Evolutionary conservation across 2,113 vertebrate species (phyloP).

Genomic region (Neolamprologus caudopunctatus): DNA sequence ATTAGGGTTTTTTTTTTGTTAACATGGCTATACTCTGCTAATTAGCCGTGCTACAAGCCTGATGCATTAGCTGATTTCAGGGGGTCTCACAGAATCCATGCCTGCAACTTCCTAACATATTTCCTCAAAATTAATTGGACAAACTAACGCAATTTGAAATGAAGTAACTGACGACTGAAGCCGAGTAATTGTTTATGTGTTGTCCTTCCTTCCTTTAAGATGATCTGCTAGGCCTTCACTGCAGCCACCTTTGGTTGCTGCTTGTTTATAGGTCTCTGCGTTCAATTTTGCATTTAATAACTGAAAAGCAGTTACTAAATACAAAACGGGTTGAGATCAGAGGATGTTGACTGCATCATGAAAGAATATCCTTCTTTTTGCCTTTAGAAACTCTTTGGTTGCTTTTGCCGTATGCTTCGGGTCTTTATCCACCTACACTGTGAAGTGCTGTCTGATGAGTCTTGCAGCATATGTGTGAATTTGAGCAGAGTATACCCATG

Average conservation of each 20-base stretch:
- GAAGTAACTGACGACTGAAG: not conserved
- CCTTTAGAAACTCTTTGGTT: not conserved
- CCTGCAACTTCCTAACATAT: not conserved
- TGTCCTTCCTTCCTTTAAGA: not conserved
- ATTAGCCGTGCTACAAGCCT: not conserved
- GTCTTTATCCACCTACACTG: not conserved
- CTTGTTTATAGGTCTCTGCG: not conserved
- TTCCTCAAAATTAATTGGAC: not conserved
- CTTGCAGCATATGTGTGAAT: not conserved
- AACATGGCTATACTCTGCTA: not conserved
- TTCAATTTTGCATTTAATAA: not conserved
- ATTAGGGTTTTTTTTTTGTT: not conserved
- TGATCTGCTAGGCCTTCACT: not conserved
- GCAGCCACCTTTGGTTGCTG: not conserved
- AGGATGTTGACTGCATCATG: not conserved
- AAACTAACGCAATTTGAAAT: not conserved
- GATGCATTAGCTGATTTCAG: not conserved
- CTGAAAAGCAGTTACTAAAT: not conserved
- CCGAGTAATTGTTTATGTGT: accelerated
- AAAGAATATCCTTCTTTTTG: not conserved
- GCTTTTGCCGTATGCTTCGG: not conserved
- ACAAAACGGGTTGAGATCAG: not conserved
- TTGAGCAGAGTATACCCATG: not conserved
- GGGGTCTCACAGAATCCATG: not conserved
- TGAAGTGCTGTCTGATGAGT: not conserved